phyloP scores from a whole-genome alignment of 2,888 invertebrate genomes.

The Caenorhabditis doughertyi region DNA sequence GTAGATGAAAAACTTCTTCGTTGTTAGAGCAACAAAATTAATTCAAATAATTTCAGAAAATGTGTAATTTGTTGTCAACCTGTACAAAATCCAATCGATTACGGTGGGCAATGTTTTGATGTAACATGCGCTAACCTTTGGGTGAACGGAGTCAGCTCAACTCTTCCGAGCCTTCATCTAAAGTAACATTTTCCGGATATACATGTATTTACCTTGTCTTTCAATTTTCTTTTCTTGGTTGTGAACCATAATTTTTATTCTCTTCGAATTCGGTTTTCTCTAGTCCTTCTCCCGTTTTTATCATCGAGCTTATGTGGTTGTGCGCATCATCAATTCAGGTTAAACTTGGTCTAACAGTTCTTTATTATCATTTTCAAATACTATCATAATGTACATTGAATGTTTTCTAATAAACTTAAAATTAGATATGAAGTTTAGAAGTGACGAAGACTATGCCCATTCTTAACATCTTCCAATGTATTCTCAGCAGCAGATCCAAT shows the following conservation, averaged over 20 bases:
- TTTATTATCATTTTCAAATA: conserved; percentile 28
- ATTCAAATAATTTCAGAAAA: conserved; percentile 51
- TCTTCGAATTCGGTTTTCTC: conserved; percentile 2
- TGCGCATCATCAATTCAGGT: conserved; percentile 31
- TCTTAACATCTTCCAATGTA: conserved; percentile 41
- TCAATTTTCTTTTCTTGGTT: conserved; percentile 19
- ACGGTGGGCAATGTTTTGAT: conserved; percentile 73
- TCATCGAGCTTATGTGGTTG: conserved; percentile 54
- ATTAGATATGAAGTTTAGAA: conserved; percentile 42
- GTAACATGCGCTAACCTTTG: conserved; percentile 79
- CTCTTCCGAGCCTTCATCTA: conserved; percentile 72
- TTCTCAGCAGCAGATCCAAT: conserved; percentile 24
- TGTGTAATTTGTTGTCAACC: conserved; percentile 72
- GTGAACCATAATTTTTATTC: conserved; percentile 7
- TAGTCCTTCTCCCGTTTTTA: conserved; percentile 17
- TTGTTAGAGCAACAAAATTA: too few species aligned
- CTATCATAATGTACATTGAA: conserved; percentile 15
- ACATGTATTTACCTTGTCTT: neutral
- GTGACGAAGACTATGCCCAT: conserved; percentile 27
- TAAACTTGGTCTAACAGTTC: conserved; percentile 4
- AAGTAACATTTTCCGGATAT: conserved; percentile 3
- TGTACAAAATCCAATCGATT: conserved; percentile 63
- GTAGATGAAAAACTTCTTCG: neutral
- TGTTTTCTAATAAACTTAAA: neutral
- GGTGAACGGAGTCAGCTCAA: conserved; percentile 76